phyloP scores from a whole-genome alignment of 2,797 vertebrate genomes.

The Ctenochaetus hawaiiensis region DNA sequence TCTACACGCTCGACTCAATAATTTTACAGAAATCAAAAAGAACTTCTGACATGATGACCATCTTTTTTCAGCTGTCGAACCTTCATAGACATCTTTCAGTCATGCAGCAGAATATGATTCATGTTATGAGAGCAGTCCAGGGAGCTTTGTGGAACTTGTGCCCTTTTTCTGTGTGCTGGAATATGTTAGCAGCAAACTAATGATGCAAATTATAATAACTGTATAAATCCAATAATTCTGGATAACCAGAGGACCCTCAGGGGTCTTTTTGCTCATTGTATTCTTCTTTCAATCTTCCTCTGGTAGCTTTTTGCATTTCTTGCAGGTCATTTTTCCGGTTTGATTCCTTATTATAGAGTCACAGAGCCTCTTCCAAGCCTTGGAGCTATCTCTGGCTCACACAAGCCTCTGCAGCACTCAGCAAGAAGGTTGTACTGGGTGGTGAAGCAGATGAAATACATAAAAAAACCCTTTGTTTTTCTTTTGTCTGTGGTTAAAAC shows the following conservation, averaged over 20 bases:
- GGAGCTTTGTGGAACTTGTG: conserved; percentile 15
- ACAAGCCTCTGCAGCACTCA: conserved; percentile 19
- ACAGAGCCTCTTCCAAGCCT: conserved; percentile 25
- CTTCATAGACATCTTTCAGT: conserved; percentile 1
- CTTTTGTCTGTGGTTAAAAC: conserved; percentile 35
- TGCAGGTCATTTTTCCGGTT: conserved; percentile 15
- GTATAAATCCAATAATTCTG: conserved; percentile 55
- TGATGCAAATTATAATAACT: conserved; percentile 52
- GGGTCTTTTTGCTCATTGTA: conserved; percentile 23
- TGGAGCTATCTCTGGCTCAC: conserved; percentile 11
- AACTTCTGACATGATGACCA: conserved; percentile 9
- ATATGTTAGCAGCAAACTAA: conserved; percentile 49
- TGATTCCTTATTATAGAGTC: conserved; percentile 52
- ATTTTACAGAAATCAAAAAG: conserved; percentile 20
- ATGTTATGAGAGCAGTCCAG: not conserved
- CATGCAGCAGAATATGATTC: conserved; percentile 1
- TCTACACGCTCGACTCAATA: conserved; percentile 5
- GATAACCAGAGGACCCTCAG: conserved; percentile 26
- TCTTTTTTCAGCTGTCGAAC: conserved; percentile 9
- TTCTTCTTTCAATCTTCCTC: conserved; percentile 23
- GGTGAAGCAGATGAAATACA: conserved; percentile 17
- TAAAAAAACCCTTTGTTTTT: conserved; percentile 27
- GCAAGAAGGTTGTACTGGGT: conserved; percentile 8
- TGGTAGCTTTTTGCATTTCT: conserved; percentile 24
- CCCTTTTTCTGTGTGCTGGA: conserved; percentile 25